These are phyloP conservation scores for Patagioenas fasciata DNA, from an alignment of 2,113 vertebrate genomes.

Conservation along the genomic window DNA sequence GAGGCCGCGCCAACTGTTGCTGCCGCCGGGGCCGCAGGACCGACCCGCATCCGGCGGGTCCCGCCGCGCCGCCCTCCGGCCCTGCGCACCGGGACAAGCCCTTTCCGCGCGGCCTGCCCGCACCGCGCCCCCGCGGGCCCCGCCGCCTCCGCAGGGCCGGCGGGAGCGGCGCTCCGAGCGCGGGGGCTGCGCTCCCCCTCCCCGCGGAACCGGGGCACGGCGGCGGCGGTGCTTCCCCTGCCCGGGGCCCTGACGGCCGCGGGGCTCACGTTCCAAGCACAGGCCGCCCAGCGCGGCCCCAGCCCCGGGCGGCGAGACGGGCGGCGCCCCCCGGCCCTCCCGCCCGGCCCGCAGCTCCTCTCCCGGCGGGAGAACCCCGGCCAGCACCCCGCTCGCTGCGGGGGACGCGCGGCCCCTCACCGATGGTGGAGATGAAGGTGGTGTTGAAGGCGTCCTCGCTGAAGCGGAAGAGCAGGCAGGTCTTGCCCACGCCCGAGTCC, in stretches of 20 bases:
- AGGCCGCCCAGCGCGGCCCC: background rate
- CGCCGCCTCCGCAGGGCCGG: background rate
- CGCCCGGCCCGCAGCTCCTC: too few relatives aligned
- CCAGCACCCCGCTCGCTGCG: background rate
- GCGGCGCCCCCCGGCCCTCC: background rate
- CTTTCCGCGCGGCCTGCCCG: background rate
- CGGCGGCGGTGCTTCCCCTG: too few relatives aligned
- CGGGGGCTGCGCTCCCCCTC: too few relatives aligned
- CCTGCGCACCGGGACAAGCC: background rate
- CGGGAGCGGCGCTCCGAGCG: background rate
- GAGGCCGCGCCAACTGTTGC: background rate
- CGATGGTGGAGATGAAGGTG: conserved; percentile 92
- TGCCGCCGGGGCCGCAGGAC: background rate
- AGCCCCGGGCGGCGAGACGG: background rate
- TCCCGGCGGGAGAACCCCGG: background rate
- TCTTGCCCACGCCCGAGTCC: conserved; percentile 91
- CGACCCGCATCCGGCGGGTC: background rate
- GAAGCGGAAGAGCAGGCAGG: conserved; percentile 86
- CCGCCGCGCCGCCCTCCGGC: background rate
- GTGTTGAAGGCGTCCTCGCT: conserved; percentile 97
- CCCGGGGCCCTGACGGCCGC: too few relatives aligned
- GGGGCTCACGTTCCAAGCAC: background rate
- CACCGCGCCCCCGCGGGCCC: background rate
- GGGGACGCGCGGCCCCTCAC: conserved; percentile 46
- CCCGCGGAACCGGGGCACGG: too few relatives aligned